Conservation (phyloP, 2,797 vertebrate genomes). For the Smutsia gigantea region DNA sequence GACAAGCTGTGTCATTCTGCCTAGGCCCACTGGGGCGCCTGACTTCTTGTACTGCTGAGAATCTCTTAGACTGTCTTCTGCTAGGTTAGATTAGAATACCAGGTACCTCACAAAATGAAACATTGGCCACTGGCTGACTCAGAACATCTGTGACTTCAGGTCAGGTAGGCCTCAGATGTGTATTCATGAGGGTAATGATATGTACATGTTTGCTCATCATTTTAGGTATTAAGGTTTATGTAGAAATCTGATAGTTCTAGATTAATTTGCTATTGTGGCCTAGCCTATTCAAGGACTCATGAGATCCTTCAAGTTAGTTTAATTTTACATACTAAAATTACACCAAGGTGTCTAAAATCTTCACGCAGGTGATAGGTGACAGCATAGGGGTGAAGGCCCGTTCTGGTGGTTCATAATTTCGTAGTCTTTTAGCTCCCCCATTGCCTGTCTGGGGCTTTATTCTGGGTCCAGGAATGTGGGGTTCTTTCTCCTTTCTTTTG, state of each 20-base stretch:
- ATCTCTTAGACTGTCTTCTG: not conserved
- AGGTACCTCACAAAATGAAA: not conserved
- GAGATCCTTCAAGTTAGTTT: not conserved
- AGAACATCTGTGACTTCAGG: not conserved
- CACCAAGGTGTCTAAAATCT: not conserved
- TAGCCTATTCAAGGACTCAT: not conserved
- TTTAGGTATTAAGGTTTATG: not conserved
- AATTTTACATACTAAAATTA: not conserved
- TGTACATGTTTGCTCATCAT: not conserved
- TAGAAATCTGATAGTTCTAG: not conserved
- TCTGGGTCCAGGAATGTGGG: not conserved
- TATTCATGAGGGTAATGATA: not conserved
- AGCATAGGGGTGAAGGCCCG: not conserved
- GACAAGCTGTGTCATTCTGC: not conserved
- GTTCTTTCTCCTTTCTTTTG: not conserved
- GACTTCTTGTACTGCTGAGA: not conserved
- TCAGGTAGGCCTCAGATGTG: not conserved
- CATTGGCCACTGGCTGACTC: not conserved
- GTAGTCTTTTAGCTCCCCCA: not conserved
- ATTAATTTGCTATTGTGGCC: not conserved
- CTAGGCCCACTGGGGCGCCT: not conserved
- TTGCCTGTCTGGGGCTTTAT: not conserved
- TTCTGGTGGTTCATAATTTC: not conserved
- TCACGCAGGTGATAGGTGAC: not conserved
- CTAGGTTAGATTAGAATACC: not conserved